Percentiles rank a stretch among this genome's conserved stretches.
phyloP scores from a whole-genome alignment of 2,888 invertebrate species.

The Drosophila atripex region DNA sequence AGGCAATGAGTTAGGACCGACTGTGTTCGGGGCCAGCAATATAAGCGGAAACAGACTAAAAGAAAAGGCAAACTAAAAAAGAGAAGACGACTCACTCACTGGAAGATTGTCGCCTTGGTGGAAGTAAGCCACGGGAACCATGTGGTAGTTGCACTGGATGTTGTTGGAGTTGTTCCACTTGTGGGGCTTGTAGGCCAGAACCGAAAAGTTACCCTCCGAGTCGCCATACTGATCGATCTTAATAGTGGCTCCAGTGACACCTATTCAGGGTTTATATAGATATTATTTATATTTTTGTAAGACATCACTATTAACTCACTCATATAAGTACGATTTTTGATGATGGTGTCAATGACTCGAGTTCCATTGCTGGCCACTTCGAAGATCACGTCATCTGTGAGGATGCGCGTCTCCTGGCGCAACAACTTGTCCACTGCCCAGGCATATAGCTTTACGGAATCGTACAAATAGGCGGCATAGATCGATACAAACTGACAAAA shows the following conservation, averaged over 20 bases:
- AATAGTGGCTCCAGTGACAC: slow-evolving; percentile 96
- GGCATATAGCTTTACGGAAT: slow-evolving; percentile 96
- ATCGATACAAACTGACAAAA: slow-evolving; percentile 91
- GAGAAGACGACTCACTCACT: slow-evolving; percentile 88
- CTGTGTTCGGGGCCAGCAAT: not conserved
- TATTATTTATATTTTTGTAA: not conserved
- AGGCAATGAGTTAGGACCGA: slow-evolving; percentile 8
- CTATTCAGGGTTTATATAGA: slow-evolving; percentile 84
- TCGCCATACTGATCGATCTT: slow-evolving; percentile 96
- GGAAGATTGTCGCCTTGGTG: slow-evolving; percentile 90
- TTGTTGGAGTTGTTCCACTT: slow-evolving; percentile 83
- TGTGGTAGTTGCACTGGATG: slow-evolving; percentile 90
- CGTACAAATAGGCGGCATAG: slow-evolving; percentile 97
- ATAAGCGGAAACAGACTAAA: slow-evolving; percentile 39
- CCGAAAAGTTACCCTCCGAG: slow-evolving; percentile 98
- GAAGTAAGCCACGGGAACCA: slow-evolving; percentile 94
- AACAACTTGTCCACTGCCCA: slow-evolving; percentile 91
- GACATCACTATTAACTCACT: slow-evolving; percentile 87
- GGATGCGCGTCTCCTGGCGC: slow-evolving; percentile 85
- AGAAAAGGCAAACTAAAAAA: slow-evolving; percentile 63
- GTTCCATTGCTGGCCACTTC: slow-evolving; percentile 93
- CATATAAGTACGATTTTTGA: slow-evolving; percentile 92
- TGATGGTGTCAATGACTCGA: slow-evolving; percentile 93
- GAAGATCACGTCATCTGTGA: slow-evolving; percentile 87
- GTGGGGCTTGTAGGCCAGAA: slow-evolving; percentile 90